Evolutionary conservation across 2,113 vertebrate genomes (phyloP).

Genomic region (Fulica atra): DNA sequence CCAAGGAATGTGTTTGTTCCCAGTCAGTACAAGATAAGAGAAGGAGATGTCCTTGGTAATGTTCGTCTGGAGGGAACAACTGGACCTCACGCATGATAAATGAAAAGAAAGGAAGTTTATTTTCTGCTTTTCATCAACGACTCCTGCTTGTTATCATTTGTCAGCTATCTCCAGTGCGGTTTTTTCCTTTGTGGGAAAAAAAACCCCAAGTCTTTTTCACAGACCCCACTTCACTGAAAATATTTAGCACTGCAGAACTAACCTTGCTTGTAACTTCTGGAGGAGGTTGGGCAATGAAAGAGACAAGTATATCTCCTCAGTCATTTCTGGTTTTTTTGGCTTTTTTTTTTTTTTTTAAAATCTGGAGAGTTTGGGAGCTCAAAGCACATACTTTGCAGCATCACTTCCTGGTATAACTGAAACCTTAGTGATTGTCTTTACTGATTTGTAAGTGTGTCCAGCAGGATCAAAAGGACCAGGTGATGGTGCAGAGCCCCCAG

Average conservation of each 20-base stretch:
- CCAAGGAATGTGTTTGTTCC: neutral
- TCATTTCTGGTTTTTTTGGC: neutral
- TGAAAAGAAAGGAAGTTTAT: constrained; percentile 17
- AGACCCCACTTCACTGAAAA: neutral
- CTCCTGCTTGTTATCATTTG: neutral
- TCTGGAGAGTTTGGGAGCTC: neutral
- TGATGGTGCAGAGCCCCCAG: neutral
- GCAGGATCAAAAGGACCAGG: fast-evolving
- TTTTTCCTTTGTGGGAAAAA: neutral
- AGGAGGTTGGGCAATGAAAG: neutral
- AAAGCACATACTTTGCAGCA: fast-evolving
- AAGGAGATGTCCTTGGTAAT: neutral
- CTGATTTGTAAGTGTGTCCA: too few relatives aligned
- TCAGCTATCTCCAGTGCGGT: neutral
- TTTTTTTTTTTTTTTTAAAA: neutral
- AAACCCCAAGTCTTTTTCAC: neutral
- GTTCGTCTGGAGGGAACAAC: neutral
- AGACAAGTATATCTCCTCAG: neutral
- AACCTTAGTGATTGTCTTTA: fast-evolving
- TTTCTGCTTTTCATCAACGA: constrained; percentile 13
- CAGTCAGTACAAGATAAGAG: neutral
- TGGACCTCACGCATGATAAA: neutral
- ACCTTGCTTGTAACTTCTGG: neutral
- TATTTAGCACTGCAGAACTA: neutral
- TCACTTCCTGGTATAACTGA: neutral